phyloP scores from a whole-genome alignment of 2,888 invertebrate species.

The Fragum whitleyi region DNA sequence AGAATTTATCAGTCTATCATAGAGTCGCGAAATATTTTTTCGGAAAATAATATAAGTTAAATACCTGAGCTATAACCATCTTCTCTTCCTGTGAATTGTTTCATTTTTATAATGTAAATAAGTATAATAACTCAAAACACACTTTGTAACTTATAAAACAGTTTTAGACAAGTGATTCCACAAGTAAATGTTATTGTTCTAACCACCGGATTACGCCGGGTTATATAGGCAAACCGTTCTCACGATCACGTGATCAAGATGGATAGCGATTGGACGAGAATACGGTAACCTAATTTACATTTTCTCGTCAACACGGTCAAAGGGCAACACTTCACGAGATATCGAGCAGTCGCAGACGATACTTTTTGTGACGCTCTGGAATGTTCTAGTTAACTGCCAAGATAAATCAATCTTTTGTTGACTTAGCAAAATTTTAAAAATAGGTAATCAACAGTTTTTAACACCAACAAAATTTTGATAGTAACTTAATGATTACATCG shows the following conservation, averaged over 20 bases:
- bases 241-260: constrained; percentile 45
- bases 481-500: not conserved
- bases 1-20: too few species aligned
- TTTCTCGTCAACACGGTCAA: constrained; percentile 15
- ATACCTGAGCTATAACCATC: constrained; percentile 24
- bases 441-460: not conserved
- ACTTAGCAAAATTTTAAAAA: not conserved
- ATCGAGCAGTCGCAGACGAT: not conserved
- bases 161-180: not conserved
- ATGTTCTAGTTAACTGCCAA: not conserved
- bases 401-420: not conserved
- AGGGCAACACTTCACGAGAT: not conserved
- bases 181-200: not conserved
- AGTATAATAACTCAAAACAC: not conserved
- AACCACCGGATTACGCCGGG: not conserved
- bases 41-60: not conserved
- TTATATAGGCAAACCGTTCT: constrained; percentile 25
- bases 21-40: too few species aligned
- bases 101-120: not conserved
- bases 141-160: not conserved
- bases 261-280: constrained; percentile 39
- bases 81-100: constrained; percentile 14
- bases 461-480: not conserved
- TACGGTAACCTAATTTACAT: constrained; percentile 37
- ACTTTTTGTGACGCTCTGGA: not conserved